Base-by-base conservation (phyloP, 1,140 invertebrate genomes). In the Trachymyrmex cornetzi region DNA sequence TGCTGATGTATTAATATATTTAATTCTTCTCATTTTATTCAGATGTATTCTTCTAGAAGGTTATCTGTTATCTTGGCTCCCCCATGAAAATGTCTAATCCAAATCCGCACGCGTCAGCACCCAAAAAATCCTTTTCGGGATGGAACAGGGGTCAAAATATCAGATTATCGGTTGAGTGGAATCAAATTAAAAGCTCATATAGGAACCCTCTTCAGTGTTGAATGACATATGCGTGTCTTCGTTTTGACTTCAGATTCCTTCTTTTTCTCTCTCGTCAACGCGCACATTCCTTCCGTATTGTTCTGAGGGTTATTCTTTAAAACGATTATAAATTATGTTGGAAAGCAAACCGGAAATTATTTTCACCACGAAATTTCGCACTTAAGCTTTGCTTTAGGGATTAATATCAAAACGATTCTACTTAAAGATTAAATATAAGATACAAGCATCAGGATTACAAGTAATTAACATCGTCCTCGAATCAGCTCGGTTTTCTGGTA, bases 161-260 rank as follows among this genome's bases (percentile, higher is more conserved):
- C 44, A 34, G 27, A 63, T 59, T 91, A 87, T 91, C 84, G 50
- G 59, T 75, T 57, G 74, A 85, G 55, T 67, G 63, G 67, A 75
- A 89, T 91, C 91, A 84, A 91, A 90, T 91, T 91, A 88, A 91
- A 91, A 91, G 66, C 84, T 34, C 69, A 72, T 67, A 79, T 59
- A 63, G 82, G 34, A 75, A 53, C 74, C 77, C 57, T 57, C 6
- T 19, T 66, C n/a, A 7, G 64, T 64, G 57, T 71, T 85, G 69
- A 91, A 75, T 91, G 91, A 92, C 87, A 59, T 38, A 86, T 88
- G 90, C 89, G 89, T 90, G 89, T 89, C 85, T 81, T 38, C 57
- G 48, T 64, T 84, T 88, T 89, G 91, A 91, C 87, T 38, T 38
- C 5, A 72, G 87, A 92, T 92, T 85, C 67, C 30, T 87, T 84